These are phyloP conservation scores for Stegophylla sp. DNA, from an alignment of 2,888 invertebrate genomes.

Conservation along the genomic window DNA sequence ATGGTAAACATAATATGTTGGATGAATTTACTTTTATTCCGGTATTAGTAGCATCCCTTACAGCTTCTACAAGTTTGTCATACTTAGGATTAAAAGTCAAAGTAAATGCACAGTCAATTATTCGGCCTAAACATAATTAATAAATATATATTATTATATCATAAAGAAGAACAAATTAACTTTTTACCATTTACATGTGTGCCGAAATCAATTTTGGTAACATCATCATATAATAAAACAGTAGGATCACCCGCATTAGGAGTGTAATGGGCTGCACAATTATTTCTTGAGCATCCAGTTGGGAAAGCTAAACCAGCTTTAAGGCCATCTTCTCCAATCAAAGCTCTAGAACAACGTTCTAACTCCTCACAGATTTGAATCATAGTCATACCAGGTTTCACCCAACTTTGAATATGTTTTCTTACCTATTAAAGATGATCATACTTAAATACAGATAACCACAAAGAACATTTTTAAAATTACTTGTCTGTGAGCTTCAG, in stretches of 20 bases:
- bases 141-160: not conserved
- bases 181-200: slow-evolving; percentile 90
- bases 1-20: not conserved
- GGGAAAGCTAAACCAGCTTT: slow-evolving; percentile 95
- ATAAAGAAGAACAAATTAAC: not conserved
- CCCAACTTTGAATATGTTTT: slow-evolving; percentile 88
- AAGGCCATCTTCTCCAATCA: slow-evolving; percentile 93
- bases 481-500: slow-evolving; percentile 96
- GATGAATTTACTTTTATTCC: slow-evolving; percentile 76
- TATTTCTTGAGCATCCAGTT: slow-evolving; percentile 97
- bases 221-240: slow-evolving; percentile 92
- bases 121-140: slow-evolving; percentile 70
- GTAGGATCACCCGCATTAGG: slow-evolving; percentile 98
- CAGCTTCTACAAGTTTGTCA: slow-evolving; percentile 91
- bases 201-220: slow-evolving; percentile 98
- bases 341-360: slow-evolving; percentile 86
- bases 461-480: slow-evolving; percentile 20
- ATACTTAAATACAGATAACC: not conserved
- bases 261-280: slow-evolving; percentile 99
- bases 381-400: slow-evolving; percentile 99
- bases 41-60: slow-evolving; percentile 97
- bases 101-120: slow-evolving; percentile 99
- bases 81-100: slow-evolving; percentile 95
- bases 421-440: slow-evolving; percentile 72
- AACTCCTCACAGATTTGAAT: slow-evolving; percentile 97